These are phyloP conservation scores for Ceyx melanurus DNA, from an alignment of 2,113 vertebrate species.

Conservation along the genomic window DNA sequence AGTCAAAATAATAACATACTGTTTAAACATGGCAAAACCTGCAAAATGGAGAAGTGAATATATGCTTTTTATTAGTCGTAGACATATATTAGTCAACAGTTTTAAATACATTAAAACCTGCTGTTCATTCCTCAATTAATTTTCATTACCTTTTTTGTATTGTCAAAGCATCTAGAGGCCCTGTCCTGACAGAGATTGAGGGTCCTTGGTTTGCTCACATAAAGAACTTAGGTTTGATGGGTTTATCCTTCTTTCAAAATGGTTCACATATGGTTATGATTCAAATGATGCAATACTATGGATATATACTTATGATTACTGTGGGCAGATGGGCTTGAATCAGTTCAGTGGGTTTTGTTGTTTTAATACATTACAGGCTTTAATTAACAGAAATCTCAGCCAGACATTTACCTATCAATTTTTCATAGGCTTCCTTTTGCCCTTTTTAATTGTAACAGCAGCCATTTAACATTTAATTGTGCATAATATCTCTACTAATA, in stretches of 20 bases:
- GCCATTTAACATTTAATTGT: neutral
- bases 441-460: neutral
- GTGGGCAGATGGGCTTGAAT: slow-evolving; percentile 20
- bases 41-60: neutral
- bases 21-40: neutral
- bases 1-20: neutral
- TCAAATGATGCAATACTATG: neutral
- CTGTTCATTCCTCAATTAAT: neutral
- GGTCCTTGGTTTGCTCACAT: neutral
- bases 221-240: neutral
- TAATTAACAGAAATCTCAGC: neutral
- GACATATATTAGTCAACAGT: neutral
- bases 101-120: neutral
- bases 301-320: neutral
- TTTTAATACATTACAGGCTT: slow-evolving; percentile 10
- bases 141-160: neutral
- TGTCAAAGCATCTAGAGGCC: neutral
- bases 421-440: neutral
- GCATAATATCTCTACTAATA: neutral
- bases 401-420: neutral
- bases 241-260: neutral
- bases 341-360: slow-evolving; percentile 3
- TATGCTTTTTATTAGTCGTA: neutral
- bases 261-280: neutral
- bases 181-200: neutral